A percentile compares a stretch with the other conserved stretches of the same genome.
These are phyloP conservation scores for human DNA, from an alignment of 2,113 vertebrate species.

Conservation along the genomic window GRCh38 chr2:213296001-213296500, in stretches of 20 bases:
- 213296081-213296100: conserved; percentile 85
- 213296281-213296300: background rate
- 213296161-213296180: background rate
- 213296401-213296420: background rate
- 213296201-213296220: background rate
- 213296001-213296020: background rate
- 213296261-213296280: background rate
- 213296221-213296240: background rate
- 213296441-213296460: background rate
- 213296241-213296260: background rate
- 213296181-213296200: background rate
- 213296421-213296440: background rate
- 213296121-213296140: background rate
- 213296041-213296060: conserved; percentile 81
- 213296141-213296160: background rate
- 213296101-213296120: conserved; percentile 87
- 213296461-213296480: background rate
- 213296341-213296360: background rate
- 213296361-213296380: background rate
- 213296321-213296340: background rate
- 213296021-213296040: conserved; percentile 16
- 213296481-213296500: background rate
- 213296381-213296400: background rate
- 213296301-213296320: background rate
- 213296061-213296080: conserved; percentile 80